Evolutionary conservation across 2,113 vertebrate species (phyloP).

Genomic region (Oncorhynchus keta): DNA sequence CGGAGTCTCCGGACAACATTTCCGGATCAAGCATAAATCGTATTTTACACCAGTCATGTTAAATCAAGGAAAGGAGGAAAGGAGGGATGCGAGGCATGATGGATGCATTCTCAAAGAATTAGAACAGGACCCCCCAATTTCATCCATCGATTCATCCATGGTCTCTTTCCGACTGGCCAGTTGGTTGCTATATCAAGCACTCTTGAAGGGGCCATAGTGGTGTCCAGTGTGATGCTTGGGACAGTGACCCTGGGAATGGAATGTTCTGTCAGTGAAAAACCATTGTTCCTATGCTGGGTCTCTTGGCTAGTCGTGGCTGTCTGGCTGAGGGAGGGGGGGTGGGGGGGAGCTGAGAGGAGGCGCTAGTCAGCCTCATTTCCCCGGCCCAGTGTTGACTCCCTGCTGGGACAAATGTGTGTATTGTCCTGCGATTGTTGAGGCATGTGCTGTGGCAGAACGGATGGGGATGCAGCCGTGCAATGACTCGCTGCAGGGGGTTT

Average conservation of each 20-base stretch:
- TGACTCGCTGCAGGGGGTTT: neutral
- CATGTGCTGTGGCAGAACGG: neutral
- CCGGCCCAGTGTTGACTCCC: neutral
- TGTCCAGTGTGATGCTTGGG: too few species aligned
- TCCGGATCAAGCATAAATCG: too few species aligned
- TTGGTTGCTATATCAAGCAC: neutral
- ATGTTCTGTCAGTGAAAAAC: slow-evolving; percentile 1
- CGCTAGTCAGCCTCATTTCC: neutral
- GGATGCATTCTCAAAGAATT: neutral
- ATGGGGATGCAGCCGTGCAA: neutral
- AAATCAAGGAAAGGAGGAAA: too few species aligned
- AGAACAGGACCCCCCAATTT: neutral
- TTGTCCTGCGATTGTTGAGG: neutral
- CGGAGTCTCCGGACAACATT: too few species aligned
- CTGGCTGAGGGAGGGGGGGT: neutral
- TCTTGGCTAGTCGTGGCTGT: neutral
- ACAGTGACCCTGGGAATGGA: slow-evolving; percentile 5
- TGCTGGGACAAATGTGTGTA: neutral
- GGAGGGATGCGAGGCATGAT: too few species aligned
- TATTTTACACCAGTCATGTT: too few species aligned
- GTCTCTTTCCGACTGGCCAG: neutral
- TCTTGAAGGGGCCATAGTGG: neutral
- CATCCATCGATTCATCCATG: neutral
- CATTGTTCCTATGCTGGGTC: neutral
- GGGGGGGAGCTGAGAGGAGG: neutral